Base-by-base conservation (phyloP, 2,888 invertebrate species). In the Strigamia crassipes region DNA sequence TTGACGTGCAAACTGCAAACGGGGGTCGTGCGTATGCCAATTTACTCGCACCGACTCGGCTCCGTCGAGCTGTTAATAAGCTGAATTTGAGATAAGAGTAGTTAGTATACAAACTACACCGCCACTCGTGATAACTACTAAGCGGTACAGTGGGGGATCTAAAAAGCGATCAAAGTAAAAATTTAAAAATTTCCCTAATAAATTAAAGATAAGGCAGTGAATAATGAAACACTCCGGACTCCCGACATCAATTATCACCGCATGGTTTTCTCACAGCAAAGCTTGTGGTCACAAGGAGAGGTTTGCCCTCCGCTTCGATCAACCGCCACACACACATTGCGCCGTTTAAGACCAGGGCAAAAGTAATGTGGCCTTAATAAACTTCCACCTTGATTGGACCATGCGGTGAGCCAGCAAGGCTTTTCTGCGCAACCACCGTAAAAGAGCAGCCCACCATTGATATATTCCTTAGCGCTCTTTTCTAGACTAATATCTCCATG, bases 401-500 rank as follows among this genome's bases (percentile, higher is more conserved):
- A 61, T 61, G 61, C 61, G 61, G 61, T 61, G 61, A 61, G 61
- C 61, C 61, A 61, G 18, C 61, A n/a, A 61, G 61, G 61, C 61
- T 61, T 61, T 61, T 21, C 61, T 12, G 61, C n/a, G 6, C 61
- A 61, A 61, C 61, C 61, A 61, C 61, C n/a, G 61, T 61, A 61
- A 61, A 61, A 61, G 61, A 61, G 61, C 61, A 61, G 34, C 5
- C 18, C 21, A 61, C 61, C 10, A 5, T 34, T 34, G 34, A 34
- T 34, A 34, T 34, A 34, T 34, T 6, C 6, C 6, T 34, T 34
- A 34, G 6, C 34, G 34, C 6, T 34, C 4, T n/a, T 5, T 34
- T 34, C 34, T 34, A 6, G 34, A 34, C 34, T 34, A 34, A 34
- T 34, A 5, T 34, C 4, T 34, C 6, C 34, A 6, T 34, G 34